These are phyloP conservation scores for Lampropteryx suffumata DNA, from an alignment of 2,888 invertebrate genomes.

Conservation along the genomic window DNA sequence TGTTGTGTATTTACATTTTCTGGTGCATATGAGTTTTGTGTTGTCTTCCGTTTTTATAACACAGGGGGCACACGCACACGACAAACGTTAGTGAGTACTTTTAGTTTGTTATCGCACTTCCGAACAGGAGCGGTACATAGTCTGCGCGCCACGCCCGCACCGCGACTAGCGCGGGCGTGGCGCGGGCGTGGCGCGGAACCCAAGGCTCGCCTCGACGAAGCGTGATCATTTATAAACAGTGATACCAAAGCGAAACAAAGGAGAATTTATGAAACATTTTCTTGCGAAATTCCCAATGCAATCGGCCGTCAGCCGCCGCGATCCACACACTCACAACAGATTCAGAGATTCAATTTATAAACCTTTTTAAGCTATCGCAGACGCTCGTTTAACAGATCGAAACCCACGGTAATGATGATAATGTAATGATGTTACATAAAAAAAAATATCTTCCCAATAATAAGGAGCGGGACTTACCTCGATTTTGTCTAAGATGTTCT, in stretches of 20 bases:
- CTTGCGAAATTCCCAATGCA: constrained; percentile 5
- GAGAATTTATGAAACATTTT: neutral
- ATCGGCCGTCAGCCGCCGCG: no score
- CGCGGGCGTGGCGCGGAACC: constrained; percentile 7
- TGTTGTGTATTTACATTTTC: constrained; percentile 19
- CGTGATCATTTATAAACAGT: constrained; percentile 28
- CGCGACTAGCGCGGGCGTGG: neutral
- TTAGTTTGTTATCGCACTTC: constrained; percentile 42
- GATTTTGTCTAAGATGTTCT: constrained; percentile 2
- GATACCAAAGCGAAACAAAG: constrained; percentile 23
- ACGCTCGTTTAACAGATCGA: no score
- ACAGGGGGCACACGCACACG: constrained; percentile 31
- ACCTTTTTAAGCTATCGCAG: no score
- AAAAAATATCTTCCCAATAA: no score
- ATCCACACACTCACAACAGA: no score
- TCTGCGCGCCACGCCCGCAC: no score
- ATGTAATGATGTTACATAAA: no score
- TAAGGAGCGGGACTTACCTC: no score
- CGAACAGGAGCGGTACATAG: constrained; percentile 4
- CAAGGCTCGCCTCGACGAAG: constrained; percentile 18
- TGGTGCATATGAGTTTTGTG: constrained; percentile 5
- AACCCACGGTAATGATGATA: no score
- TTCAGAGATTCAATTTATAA: no score
- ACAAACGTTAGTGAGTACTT: constrained; percentile 34
- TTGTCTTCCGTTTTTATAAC: constrained; percentile 1